phyloP scores from a whole-genome alignment of 2,888 invertebrate species.

The Ptilodon capucinus region DNA sequence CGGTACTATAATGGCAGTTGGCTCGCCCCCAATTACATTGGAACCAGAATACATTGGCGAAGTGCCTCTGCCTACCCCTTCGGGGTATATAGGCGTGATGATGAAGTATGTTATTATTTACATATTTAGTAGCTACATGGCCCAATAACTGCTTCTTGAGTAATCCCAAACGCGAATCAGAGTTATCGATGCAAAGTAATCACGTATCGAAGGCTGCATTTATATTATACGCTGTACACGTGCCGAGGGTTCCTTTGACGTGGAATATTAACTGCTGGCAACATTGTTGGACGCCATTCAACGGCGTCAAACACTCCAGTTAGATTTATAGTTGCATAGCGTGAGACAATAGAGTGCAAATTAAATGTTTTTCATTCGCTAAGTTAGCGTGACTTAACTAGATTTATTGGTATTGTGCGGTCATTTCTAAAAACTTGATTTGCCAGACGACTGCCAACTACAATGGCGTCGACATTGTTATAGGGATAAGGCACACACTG shows the following conservation, averaged over 20 bases:
- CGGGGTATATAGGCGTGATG: no score
- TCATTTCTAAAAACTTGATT: slow-evolving; percentile 59
- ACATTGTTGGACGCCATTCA: slow-evolving; percentile 35
- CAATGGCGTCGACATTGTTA: slow-evolving; percentile 15
- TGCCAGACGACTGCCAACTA: no score
- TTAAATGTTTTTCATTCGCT: slow-evolving; percentile 50
- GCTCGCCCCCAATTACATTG: no score
- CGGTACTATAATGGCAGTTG: no score
- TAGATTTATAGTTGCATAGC: slow-evolving; percentile 44
- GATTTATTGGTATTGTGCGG: slow-evolving; percentile 49
- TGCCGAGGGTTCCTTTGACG: slow-evolving; percentile 46
- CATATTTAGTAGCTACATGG: no score
- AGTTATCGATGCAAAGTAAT: slow-evolving; percentile 40
- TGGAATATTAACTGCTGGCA: slow-evolving; percentile 19
- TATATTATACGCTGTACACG: slow-evolving; percentile 48
- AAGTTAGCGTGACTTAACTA: slow-evolving; percentile 47
- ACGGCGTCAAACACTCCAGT: slow-evolving; percentile 45
- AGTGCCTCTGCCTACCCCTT: no score
- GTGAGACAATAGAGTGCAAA: slow-evolving; percentile 47
- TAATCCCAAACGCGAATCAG: slow-evolving; percentile 23
- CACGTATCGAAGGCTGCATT: slow-evolving; percentile 36
- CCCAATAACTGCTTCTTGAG: slow-evolving; percentile 39
- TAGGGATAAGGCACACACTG: no score
- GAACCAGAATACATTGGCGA: no score
- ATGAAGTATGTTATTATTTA: no score